These are phyloP conservation scores for Amphipoea oculea DNA, from an alignment of 2,888 invertebrate species.

Conservation along the genomic window DNA sequence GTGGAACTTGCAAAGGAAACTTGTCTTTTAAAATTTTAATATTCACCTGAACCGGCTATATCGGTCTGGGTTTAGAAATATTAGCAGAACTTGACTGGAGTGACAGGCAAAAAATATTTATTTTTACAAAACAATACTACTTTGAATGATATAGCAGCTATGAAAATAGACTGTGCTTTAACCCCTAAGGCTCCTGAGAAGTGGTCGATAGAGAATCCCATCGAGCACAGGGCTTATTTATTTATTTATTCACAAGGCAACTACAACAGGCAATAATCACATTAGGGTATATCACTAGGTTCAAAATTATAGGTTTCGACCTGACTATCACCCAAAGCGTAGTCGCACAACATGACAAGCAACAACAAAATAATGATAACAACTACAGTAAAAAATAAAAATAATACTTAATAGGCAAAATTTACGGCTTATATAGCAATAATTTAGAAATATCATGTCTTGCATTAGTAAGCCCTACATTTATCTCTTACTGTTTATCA, in stretches of 20 bases:
- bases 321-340: too few species aligned
- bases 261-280: too few species aligned
- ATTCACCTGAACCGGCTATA: constrained; percentile 1
- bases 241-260: too few species aligned
- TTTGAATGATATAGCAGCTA: background rate
- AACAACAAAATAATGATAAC: too few species aligned
- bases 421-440: background rate
- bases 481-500: background rate
- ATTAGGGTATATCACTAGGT: too few species aligned
- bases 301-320: too few species aligned
- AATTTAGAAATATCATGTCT: background rate
- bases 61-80: background rate
- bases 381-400: too few species aligned
- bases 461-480: background rate
- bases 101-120: background rate
- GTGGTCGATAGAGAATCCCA: background rate
- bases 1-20: constrained; percentile 27
- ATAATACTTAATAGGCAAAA: too few species aligned
- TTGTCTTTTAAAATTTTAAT: constrained; percentile 6
- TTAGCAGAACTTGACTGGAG: background rate
- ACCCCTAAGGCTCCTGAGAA: background rate
- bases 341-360: too few species aligned
- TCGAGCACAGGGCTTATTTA: too few species aligned
- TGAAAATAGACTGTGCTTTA: background rate
- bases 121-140: background rate